Evolutionary conservation across 2,888 invertebrate genomes (phyloP).

Genomic region (Trichopria drosophilae): DNA sequence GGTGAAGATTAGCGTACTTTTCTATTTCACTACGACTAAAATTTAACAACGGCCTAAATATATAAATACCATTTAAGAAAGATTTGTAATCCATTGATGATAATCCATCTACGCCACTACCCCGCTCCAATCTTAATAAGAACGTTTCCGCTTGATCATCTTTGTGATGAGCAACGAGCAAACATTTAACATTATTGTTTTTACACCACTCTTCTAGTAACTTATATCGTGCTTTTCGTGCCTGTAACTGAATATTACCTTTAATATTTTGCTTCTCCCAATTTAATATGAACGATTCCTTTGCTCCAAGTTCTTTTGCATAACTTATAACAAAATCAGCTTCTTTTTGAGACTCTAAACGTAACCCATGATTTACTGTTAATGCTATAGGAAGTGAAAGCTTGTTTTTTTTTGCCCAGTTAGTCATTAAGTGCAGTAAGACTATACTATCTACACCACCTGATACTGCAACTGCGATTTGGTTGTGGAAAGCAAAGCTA

Average conservation of each 20-base stretch:
- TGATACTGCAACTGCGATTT: conserved; percentile 21
- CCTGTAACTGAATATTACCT: conserved; percentile 22
- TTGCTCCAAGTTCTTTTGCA: conserved; percentile 25
- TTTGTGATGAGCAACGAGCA: conserved; percentile 19
- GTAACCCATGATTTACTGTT: conserved; percentile 19
- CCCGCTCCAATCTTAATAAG: conserved; percentile 19
- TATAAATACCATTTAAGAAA: conserved; percentile 16
- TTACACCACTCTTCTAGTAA: conserved; percentile 24
- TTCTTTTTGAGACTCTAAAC: conserved; percentile 23
- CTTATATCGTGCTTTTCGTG: conserved; percentile 24
- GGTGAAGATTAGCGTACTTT: conserved; percentile 18
- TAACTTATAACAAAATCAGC: conserved; percentile 26
- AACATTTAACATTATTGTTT: conserved; percentile 24
- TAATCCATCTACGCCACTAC: conserved; percentile 19
- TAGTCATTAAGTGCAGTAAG: conserved; percentile 19
- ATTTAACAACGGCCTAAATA: conserved; percentile 18
- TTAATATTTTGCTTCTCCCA: conserved; percentile 23
- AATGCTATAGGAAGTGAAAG: conserved; percentile 23
- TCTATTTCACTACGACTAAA: conserved; percentile 16
- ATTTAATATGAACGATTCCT: conserved; percentile 26
- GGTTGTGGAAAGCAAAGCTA: conserved; percentile 24
- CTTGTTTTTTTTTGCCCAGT: conserved; percentile 20
- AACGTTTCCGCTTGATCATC: conserved; percentile 25
- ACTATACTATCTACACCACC: conserved; percentile 25
- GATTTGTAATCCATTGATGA: conserved; percentile 18